Percentiles rank a stretch among this genome's conserved stretches.
These are phyloP conservation scores for Epinephelus awoara DNA, from an alignment of 2,797 vertebrate species.

Conservation along the genomic window DNA sequence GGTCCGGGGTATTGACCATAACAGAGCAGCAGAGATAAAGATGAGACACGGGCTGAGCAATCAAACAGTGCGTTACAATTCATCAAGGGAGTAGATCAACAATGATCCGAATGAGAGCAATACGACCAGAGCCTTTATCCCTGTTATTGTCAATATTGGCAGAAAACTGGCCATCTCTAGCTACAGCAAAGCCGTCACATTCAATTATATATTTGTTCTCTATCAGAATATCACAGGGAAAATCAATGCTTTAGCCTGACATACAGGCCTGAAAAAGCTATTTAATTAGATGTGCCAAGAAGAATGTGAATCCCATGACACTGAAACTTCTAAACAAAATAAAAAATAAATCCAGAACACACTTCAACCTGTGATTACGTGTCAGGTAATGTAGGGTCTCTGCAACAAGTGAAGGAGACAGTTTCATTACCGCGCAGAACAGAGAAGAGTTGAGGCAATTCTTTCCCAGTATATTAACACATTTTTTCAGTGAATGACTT, in stretches of 20 bases:
- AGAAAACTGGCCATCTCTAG: conserved; percentile 41
- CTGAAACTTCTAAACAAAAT: conserved; percentile 11
- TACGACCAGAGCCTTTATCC: conserved; percentile 42
- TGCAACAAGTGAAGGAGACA: conserved; percentile 29
- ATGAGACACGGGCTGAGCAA: conserved; percentile 67
- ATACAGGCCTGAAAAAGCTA: conserved; percentile 15
- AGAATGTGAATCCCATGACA: neutral
- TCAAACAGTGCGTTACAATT: conserved; percentile 70
- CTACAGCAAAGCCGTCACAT: conserved; percentile 46
- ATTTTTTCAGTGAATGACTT: conserved; percentile 46
- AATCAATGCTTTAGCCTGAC: conserved; percentile 10
- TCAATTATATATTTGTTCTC: conserved; percentile 52
- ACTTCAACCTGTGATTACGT: conserved; percentile 16
- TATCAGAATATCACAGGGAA: conserved; percentile 24
- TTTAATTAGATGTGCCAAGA: conserved; percentile 26
- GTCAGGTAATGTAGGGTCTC: conserved; percentile 24
- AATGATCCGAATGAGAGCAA: conserved; percentile 58
- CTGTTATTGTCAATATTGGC: conserved; percentile 38
- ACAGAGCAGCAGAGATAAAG: conserved; percentile 66
- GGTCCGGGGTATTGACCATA: conserved; percentile 64
- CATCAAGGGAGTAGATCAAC: conserved; percentile 67
- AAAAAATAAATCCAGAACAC: conserved; percentile 18
- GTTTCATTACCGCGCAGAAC: conserved; percentile 27
- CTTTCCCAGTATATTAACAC: conserved; percentile 35
- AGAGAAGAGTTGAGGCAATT: conserved; percentile 18